Evolutionary conservation across 2,888 invertebrate genomes (phyloP), one percentile per base, ranked within the genome.

Genomic region (Aquatica leii): DNA sequence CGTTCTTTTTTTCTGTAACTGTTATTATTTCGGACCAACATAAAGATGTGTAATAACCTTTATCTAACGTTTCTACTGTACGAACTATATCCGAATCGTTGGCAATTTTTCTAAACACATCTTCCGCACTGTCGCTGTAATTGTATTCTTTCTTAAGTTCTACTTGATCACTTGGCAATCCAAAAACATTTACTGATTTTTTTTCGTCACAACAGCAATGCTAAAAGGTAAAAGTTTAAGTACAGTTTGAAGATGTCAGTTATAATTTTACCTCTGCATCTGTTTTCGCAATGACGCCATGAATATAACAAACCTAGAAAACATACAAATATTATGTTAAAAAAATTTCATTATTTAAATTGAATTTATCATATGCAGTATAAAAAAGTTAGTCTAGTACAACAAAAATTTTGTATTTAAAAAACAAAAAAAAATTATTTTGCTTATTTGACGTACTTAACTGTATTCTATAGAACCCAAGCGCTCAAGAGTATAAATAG

Each of bases 41-140:
- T 12, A 71, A 37, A 37, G 66, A 24, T 34, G 66, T 65, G 54
- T 68, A 65, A 56, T 52, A 61, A 31, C 66, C 66, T 24, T 55
- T 62, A 52, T 69, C 56, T n/a, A 59, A 24, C n/a, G 48, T 15
- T 53, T 58, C 59, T 18, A 11, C 55, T 12, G 59, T 40, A 14
- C 46, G 34, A 15, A 52, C 43, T 24, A 43, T 18, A 17, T 37
- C 49, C 12, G 35, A 9, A 0, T 81, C 78, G 37, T 81, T 71
- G 35, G 81, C 17, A 40, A 56, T 24, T 15, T 61, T 51, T 14
- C 24, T 11, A 40, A 65, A 65, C 12, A 65, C 21, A 35, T 54
- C 57, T 18, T 14, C 18, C 2, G 5, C n/a, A 43, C 15, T 14
- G 14, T 9, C 15, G 17, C 14, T 43, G 9, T 43, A 14, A 43